These are phyloP conservation scores for Sigmodon hispidus DNA, from an alignment of 2,113 vertebrate genomes.

Conservation along the genomic window DNA sequence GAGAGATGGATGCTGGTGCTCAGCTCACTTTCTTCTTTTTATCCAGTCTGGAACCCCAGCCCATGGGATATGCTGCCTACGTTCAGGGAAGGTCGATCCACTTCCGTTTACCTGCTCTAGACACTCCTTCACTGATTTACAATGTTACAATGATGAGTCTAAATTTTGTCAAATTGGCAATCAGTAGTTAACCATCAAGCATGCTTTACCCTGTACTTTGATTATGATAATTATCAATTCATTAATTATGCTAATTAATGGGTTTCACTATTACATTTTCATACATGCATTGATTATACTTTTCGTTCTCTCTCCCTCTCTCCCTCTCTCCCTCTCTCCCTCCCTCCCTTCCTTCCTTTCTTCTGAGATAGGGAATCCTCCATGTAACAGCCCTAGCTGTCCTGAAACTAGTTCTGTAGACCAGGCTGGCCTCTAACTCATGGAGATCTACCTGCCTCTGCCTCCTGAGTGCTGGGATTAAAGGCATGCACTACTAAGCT, in stretches of 20 bases:
- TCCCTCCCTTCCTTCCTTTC: too few relatives aligned
- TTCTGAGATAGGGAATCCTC: too few relatives aligned
- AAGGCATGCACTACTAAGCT: too few relatives aligned
- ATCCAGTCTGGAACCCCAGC: neutral
- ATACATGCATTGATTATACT: neutral
- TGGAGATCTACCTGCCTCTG: too few relatives aligned
- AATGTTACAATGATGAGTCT: neutral
- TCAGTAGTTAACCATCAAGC: neutral
- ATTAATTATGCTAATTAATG: neutral
- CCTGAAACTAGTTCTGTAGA: too few relatives aligned
- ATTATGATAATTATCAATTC: neutral
- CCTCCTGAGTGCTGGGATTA: too few relatives aligned
- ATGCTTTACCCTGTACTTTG: neutral
- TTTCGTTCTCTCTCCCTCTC: too few relatives aligned
- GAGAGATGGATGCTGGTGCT: neutral
- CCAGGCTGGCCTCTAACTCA: too few relatives aligned
- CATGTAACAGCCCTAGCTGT: too few relatives aligned
- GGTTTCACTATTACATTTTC: neutral
- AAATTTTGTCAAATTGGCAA: neutral
- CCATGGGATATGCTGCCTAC: neutral
- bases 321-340: fast-evolving
- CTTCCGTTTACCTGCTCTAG: neutral
- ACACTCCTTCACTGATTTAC: neutral
- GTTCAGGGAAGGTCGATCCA: neutral
- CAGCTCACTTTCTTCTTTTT: neutral